Percentiles rank a stretch among this genome's conserved stretches.
These are phyloP conservation scores for Drosophila guanche DNA, from an alignment of 1,140 invertebrate genomes.

Conservation along the genomic window DNA sequence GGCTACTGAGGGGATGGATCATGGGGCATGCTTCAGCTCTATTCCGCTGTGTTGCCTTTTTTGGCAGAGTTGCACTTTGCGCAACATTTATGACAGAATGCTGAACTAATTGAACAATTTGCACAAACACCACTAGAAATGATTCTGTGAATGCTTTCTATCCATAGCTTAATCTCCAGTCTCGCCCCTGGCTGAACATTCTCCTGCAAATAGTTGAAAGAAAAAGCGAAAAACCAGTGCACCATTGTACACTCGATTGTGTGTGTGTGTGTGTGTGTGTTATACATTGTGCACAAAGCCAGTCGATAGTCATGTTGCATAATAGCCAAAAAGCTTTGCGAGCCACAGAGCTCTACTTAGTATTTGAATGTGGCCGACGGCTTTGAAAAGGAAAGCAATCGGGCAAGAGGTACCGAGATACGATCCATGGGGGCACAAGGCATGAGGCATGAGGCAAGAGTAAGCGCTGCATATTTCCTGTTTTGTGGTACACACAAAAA, in stretches of 20 bases:
- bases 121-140: no score
- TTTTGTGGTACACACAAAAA: slow-evolving; percentile 46
- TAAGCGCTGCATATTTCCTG: slow-evolving; percentile 51
- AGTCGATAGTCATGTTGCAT: slow-evolving; percentile 52
- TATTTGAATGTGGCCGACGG: slow-evolving; percentile 47
- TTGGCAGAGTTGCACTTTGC: no score
- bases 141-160: no score
- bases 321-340: slow-evolving; percentile 44
- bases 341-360: slow-evolving; percentile 44
- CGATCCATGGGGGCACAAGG: not conserved
- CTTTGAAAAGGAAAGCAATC: slow-evolving; percentile 36
- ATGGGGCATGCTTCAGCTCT: slow-evolving; percentile 1
- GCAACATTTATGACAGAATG: not conserved
- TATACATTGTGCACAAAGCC: slow-evolving; percentile 15
- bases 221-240: slow-evolving; percentile 12
- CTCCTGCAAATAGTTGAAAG: slow-evolving; percentile 25
- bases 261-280: slow-evolving; percentile 10
- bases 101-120: not conserved
- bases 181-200: slow-evolving; percentile 23
- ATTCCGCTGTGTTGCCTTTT: no score
- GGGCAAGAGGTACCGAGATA: slow-evolving; percentile 1
- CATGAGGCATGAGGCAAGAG: slow-evolving; percentile 17
- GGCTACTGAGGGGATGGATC: slow-evolving; percentile 12
- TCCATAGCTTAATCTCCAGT: no score
- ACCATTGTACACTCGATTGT: slow-evolving; percentile 21